These are phyloP conservation scores for Rattus norvegicus DNA, from an alignment of 2,113 vertebrate genomes.

Conservation along the genomic window DNA sequence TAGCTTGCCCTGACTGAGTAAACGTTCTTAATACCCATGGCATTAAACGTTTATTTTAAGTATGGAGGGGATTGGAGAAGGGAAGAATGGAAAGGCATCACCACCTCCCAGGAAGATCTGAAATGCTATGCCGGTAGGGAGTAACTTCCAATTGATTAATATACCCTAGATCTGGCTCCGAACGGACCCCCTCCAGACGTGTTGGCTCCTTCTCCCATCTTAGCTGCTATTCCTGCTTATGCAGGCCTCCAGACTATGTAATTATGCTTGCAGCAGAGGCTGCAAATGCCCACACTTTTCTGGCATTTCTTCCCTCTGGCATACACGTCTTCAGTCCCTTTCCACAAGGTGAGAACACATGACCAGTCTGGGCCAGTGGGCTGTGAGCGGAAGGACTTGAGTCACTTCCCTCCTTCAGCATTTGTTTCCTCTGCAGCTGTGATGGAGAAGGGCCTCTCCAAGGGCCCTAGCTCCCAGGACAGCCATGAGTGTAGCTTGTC, in stretches of 20 bases:
- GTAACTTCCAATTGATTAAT: not conserved
- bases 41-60: not conserved
- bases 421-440: not conserved
- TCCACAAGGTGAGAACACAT: not conserved
- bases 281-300: not conserved
- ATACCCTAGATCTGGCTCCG: not conserved
- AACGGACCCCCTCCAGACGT: not conserved
- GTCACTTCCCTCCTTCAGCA: not conserved
- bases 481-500: not conserved
- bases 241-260: not conserved
- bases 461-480: not conserved
- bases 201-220: not conserved
- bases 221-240: conserved; percentile 48
- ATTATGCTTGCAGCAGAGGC: conserved; percentile 1
- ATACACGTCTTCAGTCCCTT: not conserved
- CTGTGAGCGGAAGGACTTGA: not conserved
- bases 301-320: not conserved
- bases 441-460: not conserved
- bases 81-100: not conserved
- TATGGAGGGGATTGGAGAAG: no score
- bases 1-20: not conserved
- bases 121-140: not conserved
- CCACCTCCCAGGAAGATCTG: not conserved
- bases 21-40: not conserved
- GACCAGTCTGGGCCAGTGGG: not conserved